These are phyloP conservation scores for Lasioglossum morio DNA, from an alignment of 2,888 invertebrate genomes.

Conservation along the genomic window DNA sequence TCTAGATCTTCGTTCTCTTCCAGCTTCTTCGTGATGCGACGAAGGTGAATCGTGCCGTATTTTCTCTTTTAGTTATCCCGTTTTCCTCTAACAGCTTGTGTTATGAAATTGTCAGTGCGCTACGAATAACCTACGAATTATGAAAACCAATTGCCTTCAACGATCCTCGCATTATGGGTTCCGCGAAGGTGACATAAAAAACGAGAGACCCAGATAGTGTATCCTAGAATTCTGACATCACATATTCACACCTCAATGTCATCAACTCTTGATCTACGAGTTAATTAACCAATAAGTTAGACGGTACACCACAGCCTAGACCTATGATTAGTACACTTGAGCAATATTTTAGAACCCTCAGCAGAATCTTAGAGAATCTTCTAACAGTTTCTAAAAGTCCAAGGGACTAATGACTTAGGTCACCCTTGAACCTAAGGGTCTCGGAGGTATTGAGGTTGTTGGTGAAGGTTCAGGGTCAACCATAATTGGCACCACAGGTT, in stretches of 20 bases:
- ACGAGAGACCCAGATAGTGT: neutral
- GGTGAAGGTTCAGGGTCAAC: neutral
- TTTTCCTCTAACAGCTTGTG: neutral
- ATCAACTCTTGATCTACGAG: neutral
- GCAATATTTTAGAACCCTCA: neutral
- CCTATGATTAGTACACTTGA: neutral
- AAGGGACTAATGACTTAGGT: neutral
- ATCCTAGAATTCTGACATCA: neutral
- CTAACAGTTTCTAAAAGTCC: neutral
- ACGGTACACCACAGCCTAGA: neutral
- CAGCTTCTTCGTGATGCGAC: slow-evolving; percentile 30
- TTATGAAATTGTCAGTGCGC: neutral
- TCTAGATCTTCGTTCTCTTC: slow-evolving; percentile 34
- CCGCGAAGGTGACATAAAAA: neutral
- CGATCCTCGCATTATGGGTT: neutral
- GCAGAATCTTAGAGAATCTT: neutral
- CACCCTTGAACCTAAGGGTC: neutral
- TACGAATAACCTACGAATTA: neutral
- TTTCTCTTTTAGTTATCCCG: neutral
- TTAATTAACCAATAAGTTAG: neutral
- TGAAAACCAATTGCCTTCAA: neutral
- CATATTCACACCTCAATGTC: neutral
- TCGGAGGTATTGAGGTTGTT: neutral
- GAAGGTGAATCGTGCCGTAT: slow-evolving; percentile 46
- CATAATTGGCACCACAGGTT: slow-evolving; percentile 7